Evolutionary conservation across 2,888 invertebrate genomes (phyloP).

Genomic region (Oxystoma pomonae): DNA sequence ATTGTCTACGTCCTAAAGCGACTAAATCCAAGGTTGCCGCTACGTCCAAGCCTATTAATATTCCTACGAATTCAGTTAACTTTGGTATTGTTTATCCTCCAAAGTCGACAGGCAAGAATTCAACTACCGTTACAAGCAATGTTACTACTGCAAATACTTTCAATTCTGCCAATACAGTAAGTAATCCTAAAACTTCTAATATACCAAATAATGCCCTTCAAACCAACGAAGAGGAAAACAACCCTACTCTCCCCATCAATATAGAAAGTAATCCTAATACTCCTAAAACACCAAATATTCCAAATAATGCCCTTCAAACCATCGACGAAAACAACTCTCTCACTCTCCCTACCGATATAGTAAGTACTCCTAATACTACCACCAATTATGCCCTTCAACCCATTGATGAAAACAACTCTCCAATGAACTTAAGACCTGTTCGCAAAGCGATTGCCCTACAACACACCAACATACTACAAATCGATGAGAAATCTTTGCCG

Average conservation of each 20-base stretch:
- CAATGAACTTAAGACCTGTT: not conserved
- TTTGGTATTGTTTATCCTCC: not conserved
- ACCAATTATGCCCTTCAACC: not conserved
- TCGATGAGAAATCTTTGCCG: not conserved
- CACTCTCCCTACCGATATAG: not conserved
- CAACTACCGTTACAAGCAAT: not conserved
- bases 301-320: not conserved
- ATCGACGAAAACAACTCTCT: not conserved
- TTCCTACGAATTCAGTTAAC: too few species aligned
- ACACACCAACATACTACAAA: not conserved
- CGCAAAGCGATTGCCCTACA: not conserved
- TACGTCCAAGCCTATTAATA: not conserved
- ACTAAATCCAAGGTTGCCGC: not conserved
- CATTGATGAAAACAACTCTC: not conserved
- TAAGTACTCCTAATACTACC: not conserved
- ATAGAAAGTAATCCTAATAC: not conserved
- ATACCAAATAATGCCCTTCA: not conserved
- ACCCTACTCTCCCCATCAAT: not conserved
- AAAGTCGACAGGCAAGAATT: not conserved
- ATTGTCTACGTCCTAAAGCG: too few species aligned
- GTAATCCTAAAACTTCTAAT: not conserved
- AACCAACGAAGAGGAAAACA: not conserved
- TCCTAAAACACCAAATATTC: not conserved
- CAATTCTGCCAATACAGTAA: not conserved
- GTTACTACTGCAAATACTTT: not conserved